Evolutionary conservation across 2,888 invertebrate species (phyloP).

Genomic region (Synergus gifuensis): DNA sequence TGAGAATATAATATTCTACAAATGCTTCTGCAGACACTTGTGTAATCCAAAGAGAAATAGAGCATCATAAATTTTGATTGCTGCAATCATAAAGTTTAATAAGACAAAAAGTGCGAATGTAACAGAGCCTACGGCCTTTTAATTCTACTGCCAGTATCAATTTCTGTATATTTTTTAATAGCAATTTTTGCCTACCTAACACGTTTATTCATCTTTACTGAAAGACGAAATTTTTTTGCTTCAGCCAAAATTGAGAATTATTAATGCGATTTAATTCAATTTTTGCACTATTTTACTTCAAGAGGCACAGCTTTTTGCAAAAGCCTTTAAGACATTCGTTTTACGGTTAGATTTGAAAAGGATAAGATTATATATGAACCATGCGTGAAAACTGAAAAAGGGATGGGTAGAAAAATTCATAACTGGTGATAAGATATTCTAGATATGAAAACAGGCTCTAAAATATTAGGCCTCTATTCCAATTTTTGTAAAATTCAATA

Average conservation of each 20-base stretch:
- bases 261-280: not conserved
- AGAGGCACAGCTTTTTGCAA: not conserved
- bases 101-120: not conserved
- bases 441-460: not conserved
- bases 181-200: not conserved
- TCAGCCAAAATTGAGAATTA: not conserved
- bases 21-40: not conserved
- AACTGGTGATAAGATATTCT: not conserved
- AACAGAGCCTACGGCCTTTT: not conserved
- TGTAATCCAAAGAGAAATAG: not conserved
- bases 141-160: not conserved
- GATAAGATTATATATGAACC: not conserved
- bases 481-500: not conserved
- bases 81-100: not conserved
- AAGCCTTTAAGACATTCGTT: not conserved
- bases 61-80: not conserved
- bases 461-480: not conserved
- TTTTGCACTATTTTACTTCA: not conserved
- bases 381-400: not conserved
- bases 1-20: conserved; percentile 15
- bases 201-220: not conserved
- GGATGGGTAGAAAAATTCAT: no score
- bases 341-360: not conserved
- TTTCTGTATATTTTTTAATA: not conserved
- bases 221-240: not conserved